Percentiles rank a stretch among this genome's conserved stretches.
phyloP scores from a whole-genome alignment of 2,888 invertebrate genomes.

The Agrochola lota region DNA sequence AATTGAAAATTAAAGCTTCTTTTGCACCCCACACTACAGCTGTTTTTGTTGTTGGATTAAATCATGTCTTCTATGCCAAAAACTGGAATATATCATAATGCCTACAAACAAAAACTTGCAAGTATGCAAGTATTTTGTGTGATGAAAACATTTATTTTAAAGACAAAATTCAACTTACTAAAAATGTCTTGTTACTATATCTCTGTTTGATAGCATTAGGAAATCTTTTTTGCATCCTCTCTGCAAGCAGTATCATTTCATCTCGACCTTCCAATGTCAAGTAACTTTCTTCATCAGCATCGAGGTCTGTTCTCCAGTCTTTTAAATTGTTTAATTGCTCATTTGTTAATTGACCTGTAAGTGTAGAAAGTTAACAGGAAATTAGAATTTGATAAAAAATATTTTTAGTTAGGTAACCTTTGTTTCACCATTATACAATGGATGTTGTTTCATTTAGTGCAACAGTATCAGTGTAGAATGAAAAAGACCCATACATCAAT shows the following conservation, averaged over 20 bases:
- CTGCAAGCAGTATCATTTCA: conserved; percentile 93
- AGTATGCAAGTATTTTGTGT: not conserved
- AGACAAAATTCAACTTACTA: conserved; percentile 79
- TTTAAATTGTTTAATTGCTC: conserved; percentile 86
- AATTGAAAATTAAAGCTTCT: not conserved
- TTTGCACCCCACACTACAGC: not conserved
- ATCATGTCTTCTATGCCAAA: not conserved
- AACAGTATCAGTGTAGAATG: not conserved
- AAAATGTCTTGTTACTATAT: conserved; percentile 91
- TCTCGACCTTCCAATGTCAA: conserved; percentile 94
- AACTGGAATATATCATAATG: not conserved
- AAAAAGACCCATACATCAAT: not conserved
- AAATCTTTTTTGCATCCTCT: conserved; percentile 93
- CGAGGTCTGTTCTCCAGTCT: conserved; percentile 91
- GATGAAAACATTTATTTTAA: not conserved
- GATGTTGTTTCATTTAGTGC: not conserved
- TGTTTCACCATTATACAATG: not conserved
- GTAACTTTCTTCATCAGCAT: conserved; percentile 89
- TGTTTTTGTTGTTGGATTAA: not conserved
- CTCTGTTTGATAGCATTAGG: conserved; percentile 91
- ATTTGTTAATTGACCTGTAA: conserved; percentile 81
- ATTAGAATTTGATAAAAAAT: not conserved
- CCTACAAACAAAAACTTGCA: not conserved
- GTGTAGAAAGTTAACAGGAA: not conserved
- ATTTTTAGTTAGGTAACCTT: not conserved